A percentile compares a stretch with the other conserved stretches of the same genome.
Evolutionary conservation across 2,113 vertebrate species (phyloP).

Genomic region (Pelecanus crispus): DNA sequence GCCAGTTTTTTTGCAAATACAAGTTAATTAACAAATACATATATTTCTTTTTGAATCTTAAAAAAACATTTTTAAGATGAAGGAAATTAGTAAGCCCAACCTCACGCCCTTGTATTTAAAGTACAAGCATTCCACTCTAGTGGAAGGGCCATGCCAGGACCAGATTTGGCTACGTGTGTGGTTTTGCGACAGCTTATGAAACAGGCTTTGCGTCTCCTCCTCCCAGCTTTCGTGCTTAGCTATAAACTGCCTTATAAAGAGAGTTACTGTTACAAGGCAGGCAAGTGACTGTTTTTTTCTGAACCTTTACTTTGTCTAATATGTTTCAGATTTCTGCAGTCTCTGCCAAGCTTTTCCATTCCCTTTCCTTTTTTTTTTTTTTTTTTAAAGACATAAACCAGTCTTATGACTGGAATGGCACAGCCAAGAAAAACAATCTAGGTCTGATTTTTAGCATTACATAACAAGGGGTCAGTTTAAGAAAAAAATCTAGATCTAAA

Average conservation of each 20-base stretch:
- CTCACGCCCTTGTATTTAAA: background rate
- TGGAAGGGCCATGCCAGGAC: background rate
- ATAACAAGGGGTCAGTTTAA: conserved; percentile 65
- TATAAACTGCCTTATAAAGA: conserved; percentile 41
- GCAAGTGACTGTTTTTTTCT: conserved; percentile 35
- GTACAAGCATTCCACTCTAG: background rate
- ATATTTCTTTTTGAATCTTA: background rate
- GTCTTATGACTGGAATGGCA: conserved; percentile 68
- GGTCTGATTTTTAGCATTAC: conserved; percentile 70
- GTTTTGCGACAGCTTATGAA: conserved; percentile 20
- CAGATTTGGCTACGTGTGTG: background rate
- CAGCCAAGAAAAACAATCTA: conserved; percentile 72
- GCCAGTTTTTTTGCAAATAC: background rate
- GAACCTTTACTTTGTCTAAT: conserved; percentile 64
- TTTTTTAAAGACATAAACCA: conserved; percentile 65
- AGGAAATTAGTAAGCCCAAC: background rate
- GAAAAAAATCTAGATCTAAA: conserved; percentile 7
- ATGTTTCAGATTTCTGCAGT: conserved; percentile 55
- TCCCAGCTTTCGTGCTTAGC: conserved; percentile 14
- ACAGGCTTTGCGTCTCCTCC: background rate
- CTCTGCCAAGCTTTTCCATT: conserved; percentile 55
- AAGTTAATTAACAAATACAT: background rate
- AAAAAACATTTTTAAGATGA: background rate
- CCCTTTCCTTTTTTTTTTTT: background rate
- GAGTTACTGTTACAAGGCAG: conserved; percentile 45